Base-by-base conservation (phyloP, 2,888 invertebrate genomes). In the Omphaloscelis lunosa region DNA sequence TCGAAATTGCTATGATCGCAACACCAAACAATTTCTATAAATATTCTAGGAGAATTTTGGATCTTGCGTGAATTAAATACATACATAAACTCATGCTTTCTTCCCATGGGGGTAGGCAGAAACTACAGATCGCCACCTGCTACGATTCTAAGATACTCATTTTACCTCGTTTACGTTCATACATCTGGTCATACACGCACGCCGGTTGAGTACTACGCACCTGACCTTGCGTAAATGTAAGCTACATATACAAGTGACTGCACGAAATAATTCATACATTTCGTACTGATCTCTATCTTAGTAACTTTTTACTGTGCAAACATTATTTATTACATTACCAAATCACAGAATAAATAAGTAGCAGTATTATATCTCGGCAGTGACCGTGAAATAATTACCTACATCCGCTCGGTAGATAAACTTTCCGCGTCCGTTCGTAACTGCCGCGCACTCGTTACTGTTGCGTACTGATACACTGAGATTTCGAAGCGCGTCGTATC, bases 261-360 rank as follows among this genome's bases (percentile, higher is more conserved):
- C 7, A 58, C 34, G 1, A 58, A 58, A 4, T 58, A 56, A 68
- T 34, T 17, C 4, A 59, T n/a, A 34, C 15, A n/a, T 6, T 7
- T 17, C 34, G 1, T 17, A n/a, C 0, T 34, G 9, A 51, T 29
- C 12, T 7, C 8, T 15, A 15, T 41, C 11, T 3, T 20, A 56
- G 12, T 56, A 56, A 23, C 9, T 23, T 29, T 15, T 17, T 17
- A 34, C 17, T 34, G 34, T 56, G 68, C 53, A 68, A 34, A n/a
- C 0, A 34, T 34, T 56, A n/a, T n/a, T 53, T 34, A 11, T 56
- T 56, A 56, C 73, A 53, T 80, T 61, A 34, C 12, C 39, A 48
- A 45, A 11, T 15, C 45, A 45, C 15, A 45, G 6, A 15, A 45
- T 45, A 45, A 45, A 45, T 45, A 45, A 45, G 41, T 45, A 45